Percentiles rank a stretch among this genome's conserved stretches.
Conservation (phyloP, 2,888 invertebrate genomes). For the Dendrolimus pini region DNA sequence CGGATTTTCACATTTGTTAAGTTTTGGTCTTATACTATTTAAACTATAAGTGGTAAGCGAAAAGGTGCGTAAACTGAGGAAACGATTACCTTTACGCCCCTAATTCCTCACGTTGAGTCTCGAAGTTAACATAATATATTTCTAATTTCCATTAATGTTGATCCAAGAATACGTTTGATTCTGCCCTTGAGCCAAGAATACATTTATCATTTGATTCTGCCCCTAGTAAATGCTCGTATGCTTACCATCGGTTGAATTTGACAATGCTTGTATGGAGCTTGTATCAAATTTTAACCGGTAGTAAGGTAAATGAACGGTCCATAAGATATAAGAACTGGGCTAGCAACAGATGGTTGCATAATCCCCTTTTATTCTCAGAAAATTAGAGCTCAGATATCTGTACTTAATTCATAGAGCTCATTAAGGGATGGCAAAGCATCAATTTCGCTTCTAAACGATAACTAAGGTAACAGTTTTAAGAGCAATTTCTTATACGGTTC, state of each 20-base stretch:
- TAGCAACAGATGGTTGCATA: not conserved
- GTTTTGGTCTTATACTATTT: slow-evolving; percentile 26
- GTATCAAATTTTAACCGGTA: too few relatives aligned
- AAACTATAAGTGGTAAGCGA: slow-evolving; percentile 28
- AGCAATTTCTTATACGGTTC: too few relatives aligned
- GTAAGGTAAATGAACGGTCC: not conserved
- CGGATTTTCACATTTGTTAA: slow-evolving; percentile 26
- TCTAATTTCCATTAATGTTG: not conserved
- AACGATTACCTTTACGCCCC: slow-evolving; percentile 52
- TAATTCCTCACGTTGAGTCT: slow-evolving; percentile 61
- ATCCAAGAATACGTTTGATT: slow-evolving; percentile 1
- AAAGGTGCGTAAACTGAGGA: slow-evolving; percentile 40
- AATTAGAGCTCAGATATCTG: too few relatives aligned
- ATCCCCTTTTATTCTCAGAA: too few relatives aligned
- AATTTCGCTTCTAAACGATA: too few relatives aligned
- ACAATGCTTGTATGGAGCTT: too few relatives aligned
- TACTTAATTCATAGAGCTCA: too few relatives aligned
- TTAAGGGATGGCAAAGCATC: too few relatives aligned
- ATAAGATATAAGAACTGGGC: slow-evolving; percentile 6
- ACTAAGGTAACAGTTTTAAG: too few relatives aligned
- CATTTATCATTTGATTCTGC: slow-evolving; percentile 5
- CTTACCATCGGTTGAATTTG: too few relatives aligned
- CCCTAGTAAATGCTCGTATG: slow-evolving; percentile 2
- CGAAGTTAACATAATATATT: slow-evolving; percentile 23
- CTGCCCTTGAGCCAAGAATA: not conserved